Evolutionary conservation across 1,140 invertebrate genomes (phyloP).

Genomic region (Leptinotarsa defecta): DNA sequence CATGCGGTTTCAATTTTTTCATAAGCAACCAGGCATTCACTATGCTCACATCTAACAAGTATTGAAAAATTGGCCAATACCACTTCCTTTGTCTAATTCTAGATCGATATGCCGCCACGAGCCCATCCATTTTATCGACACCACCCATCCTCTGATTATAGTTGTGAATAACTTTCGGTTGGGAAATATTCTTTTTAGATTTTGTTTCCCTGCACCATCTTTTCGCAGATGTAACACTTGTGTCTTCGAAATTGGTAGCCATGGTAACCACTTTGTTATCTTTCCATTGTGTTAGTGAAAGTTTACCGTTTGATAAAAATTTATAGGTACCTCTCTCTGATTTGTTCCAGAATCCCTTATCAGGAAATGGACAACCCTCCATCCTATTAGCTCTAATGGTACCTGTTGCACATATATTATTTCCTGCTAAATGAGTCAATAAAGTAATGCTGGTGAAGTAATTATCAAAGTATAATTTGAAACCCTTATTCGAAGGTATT

Average conservation of each 20-base stretch:
- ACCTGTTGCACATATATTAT: conserved; percentile 34
- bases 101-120: conserved; percentile 19
- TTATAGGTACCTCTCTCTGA: neutral
- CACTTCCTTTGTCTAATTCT: conserved; percentile 34
- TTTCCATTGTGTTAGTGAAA: conserved; percentile 40
- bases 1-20: conserved; percentile 29
- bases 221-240: conserved; percentile 28
- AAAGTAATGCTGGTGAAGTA: conserved; percentile 32
- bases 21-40: conserved; percentile 47
- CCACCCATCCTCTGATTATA: conserved; percentile 53
- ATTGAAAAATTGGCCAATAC: conserved; percentile 46
- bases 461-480: conserved; percentile 42
- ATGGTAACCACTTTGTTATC: conserved; percentile 51
- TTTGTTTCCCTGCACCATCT: conserved; percentile 38
- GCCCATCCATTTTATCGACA: conserved; percentile 45
- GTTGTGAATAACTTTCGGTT: conserved; percentile 45
- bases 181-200: conserved; percentile 47
- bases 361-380: conserved; percentile 26
- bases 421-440: conserved; percentile 22
- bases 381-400: conserved; percentile 36
- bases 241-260: conserved; percentile 49
- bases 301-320: conserved; percentile 32
- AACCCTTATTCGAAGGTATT: conserved; percentile 30
- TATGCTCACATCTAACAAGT: conserved; percentile 46
- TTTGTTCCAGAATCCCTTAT: conserved; percentile 24